A percentile compares a stretch with the other conserved stretches of the same genome.
Conservation (phyloP, 2,888 invertebrate species). For the Camponotus fellah region DNA sequence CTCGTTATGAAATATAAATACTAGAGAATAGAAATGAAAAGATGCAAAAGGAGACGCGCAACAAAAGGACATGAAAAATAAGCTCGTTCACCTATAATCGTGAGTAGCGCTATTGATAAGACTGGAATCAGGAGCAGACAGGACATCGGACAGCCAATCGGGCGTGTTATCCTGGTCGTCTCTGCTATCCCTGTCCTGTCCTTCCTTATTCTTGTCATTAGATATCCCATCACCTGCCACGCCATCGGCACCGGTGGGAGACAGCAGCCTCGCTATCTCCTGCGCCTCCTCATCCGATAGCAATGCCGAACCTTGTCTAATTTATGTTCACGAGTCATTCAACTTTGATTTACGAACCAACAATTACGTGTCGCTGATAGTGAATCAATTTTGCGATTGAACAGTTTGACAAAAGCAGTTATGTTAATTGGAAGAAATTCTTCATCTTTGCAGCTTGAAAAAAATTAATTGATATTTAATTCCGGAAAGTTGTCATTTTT, state of each 20-base stretch:
- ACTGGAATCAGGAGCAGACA: slow-evolving; percentile 87
- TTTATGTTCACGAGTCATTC: slow-evolving; percentile 75
- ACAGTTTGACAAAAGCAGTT: slow-evolving; percentile 20
- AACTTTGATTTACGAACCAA: slow-evolving; percentile 35
- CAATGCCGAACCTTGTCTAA: slow-evolving; percentile 91
- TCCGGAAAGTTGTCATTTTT: no score
- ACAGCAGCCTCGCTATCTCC: slow-evolving; percentile 94
- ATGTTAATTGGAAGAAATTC: slow-evolving; percentile 9
- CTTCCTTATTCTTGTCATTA: slow-evolving; percentile 86
- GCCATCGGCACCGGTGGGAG: slow-evolving; percentile 85
- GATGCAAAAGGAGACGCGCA: slow-evolving; percentile 65
- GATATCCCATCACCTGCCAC: slow-evolving; percentile 77
- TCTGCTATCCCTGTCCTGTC: slow-evolving; percentile 85
- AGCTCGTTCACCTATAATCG: slow-evolving; percentile 83
- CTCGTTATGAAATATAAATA: not conserved
- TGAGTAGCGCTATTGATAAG: slow-evolving; percentile 83
- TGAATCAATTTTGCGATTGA: slow-evolving; percentile 19
- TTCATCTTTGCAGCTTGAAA: no score
- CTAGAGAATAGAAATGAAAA: slow-evolving; percentile 55
- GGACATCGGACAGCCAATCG: slow-evolving; percentile 88
- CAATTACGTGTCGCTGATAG: slow-evolving; percentile 30
- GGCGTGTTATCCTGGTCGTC: slow-evolving; percentile 84
- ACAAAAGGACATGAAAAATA: slow-evolving; percentile 64
- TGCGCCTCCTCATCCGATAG: slow-evolving; percentile 96
- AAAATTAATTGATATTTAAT: no score